Evolutionary conservation across 2,113 vertebrate genomes (phyloP).

Genomic region (Pelusios castaneus): DNA sequence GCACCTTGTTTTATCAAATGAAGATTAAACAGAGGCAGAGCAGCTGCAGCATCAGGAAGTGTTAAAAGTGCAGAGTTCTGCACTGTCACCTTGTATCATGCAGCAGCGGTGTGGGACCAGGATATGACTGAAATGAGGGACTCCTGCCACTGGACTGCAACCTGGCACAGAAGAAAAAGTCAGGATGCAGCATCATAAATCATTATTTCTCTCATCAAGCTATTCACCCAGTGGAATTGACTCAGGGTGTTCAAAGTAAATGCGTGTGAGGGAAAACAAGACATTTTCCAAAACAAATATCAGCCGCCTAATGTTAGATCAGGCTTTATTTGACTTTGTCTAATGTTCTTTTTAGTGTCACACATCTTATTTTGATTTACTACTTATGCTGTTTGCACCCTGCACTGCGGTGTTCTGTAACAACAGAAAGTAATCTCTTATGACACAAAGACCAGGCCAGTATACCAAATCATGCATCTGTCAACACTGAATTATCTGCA

Average conservation of each 20-base stretch:
- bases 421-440: background rate
- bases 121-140: background rate
- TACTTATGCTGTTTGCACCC: background rate
- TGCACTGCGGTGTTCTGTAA: background rate
- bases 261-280: background rate
- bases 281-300: conserved; percentile 31
- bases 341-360: background rate
- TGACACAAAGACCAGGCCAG: background rate
- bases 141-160: background rate
- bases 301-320: background rate
- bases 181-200: conserved; percentile 10
- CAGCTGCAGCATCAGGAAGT: background rate
- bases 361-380: background rate
- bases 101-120: background rate
- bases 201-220: conserved; percentile 30
- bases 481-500: background rate
- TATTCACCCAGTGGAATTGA: conserved; percentile 19
- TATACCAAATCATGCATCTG: background rate
- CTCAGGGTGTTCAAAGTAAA: conserved; percentile 11
- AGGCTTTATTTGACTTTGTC: background rate
- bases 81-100: background rate
- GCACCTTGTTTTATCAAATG: background rate
- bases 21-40: background rate
- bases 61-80: background rate
- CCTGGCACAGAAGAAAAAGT: background rate